phyloP scores from a whole-genome alignment of 1,140 invertebrate species.

The Orius insidiosus region DNA sequence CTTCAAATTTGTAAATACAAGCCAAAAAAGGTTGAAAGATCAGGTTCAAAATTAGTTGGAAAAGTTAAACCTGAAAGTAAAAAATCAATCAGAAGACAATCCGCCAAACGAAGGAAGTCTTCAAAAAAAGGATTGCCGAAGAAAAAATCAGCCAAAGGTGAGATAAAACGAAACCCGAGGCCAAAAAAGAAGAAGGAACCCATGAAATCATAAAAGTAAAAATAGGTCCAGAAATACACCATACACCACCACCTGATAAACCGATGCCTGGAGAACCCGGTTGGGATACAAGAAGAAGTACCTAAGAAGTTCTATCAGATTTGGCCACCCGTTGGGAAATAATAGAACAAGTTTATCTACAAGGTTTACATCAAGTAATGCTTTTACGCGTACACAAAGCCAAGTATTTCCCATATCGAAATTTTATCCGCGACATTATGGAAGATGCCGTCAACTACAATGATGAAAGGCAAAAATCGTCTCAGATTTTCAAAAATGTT shows the following conservation, averaged over 20 bases:
- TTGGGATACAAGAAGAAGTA: conserved; percentile 3
- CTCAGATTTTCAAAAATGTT: conserved; percentile 15
- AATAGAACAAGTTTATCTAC: conserved; percentile 7
- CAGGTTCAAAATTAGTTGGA: too few species aligned
- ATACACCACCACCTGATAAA: neutral
- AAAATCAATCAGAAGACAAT: neutral
- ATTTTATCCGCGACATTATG: neutral
- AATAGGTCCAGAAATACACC: too few species aligned
- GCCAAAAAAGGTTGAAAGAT: too few species aligned
- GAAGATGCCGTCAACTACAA: neutral
- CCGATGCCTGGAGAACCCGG: conserved; percentile 4
- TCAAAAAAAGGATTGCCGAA: neutral
- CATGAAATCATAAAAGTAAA: too few species aligned
- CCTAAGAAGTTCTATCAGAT: neutral
- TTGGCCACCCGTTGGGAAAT: conserved; percentile 12
- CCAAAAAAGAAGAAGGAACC: neutral
- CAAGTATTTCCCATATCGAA: conserved; percentile 8
- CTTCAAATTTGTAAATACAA: too few species aligned
- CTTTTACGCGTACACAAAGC: neutral
- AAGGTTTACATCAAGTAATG: conserved; percentile 10
- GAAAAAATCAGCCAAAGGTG: neutral
- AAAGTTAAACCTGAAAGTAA: too few species aligned
- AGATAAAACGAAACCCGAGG: neutral
- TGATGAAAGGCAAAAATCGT: conserved; percentile 9
- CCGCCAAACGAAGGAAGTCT: neutral